Evolutionary conservation across 2,888 invertebrate genomes (phyloP), one percentile per base, ranked within the genome.

Genomic region (Parelbella ahira): DNA sequence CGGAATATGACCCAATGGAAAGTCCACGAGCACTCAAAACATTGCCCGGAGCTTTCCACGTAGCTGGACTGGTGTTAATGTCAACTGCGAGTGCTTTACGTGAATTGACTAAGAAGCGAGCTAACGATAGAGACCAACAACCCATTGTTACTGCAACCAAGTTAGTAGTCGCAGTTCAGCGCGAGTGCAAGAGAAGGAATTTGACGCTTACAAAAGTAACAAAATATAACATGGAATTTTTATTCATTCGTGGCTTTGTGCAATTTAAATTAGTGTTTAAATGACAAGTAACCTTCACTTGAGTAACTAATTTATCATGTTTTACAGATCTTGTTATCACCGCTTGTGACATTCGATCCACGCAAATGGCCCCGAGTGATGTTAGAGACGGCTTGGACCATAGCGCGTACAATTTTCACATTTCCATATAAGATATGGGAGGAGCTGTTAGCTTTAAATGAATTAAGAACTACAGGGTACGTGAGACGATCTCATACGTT

Each of bases 1-100:
- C 91, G 11, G 91, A 92, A 57, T 93, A 93, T 50, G 95, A 95
- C 65, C 94, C 94, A 0, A 77, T 92, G 2, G 94, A 94, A 64
- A 90, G 92, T 41, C 92, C 93, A 0, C 86, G 91, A 45, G 86
- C 91, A 0, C 62, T 90, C 7, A 92, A 92, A 58, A 88, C 87
- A 3, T 66, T 88, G 9, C 91, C 91, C 0, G 90, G 90, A 3
- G 69, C 90, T 0, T 90, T 89, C 34, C 89, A 91, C 49, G 91
- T 92, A 12, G 63, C 90, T 1, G 92, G 93, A 0, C 83, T 94
- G 24, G 58, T 89, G 0, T 56, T 93, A 1, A 92, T 94, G 55
- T 90, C 92, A 2, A 60, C 90, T 1, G 90, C 93, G 0, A 91
- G 92, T 28, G 90, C 91, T 0, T 51, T 90, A 0, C 90, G 91